Conservation (phyloP, 1,140 invertebrate species). For the Listronotus oregonensis region DNA sequence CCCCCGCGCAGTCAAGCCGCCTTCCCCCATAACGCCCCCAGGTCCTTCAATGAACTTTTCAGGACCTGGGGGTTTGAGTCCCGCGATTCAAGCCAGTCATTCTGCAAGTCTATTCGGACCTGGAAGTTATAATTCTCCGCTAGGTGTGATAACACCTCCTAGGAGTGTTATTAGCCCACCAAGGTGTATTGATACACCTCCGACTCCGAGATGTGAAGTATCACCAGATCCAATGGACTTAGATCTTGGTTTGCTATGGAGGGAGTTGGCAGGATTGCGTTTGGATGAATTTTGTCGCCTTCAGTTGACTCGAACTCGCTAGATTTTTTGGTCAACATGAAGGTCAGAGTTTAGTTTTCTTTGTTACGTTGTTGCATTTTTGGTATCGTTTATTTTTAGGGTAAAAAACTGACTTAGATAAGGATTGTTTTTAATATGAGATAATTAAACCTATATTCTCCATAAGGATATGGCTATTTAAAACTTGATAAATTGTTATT, state of each 20-base stretch:
- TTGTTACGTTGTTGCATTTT: constrained; percentile 55
- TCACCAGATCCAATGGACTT: constrained; percentile 46
- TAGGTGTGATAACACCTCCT: constrained; percentile 17
- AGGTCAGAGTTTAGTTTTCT: constrained; percentile 46
- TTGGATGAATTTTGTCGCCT: constrained; percentile 55
- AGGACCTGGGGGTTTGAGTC: constrained; percentile 4
- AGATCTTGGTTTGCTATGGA: constrained; percentile 55
- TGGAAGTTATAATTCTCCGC: constrained; percentile 17
- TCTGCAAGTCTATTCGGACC: constrained; percentile 21
- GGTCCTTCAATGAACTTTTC: neutral
- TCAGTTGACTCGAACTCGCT: constrained; percentile 54
- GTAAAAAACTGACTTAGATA: constrained; percentile 18
- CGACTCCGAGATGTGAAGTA: constrained; percentile 47
- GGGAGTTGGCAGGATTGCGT: constrained; percentile 54
- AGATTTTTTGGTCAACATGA: constrained; percentile 34
- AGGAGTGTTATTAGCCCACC: neutral
- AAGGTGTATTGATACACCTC: constrained; percentile 5
- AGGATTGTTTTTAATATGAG: no score
- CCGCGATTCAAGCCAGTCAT: constrained; percentile 8
- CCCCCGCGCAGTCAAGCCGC: constrained; percentile 60
- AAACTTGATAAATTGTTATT: no score
- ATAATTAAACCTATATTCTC: no score
- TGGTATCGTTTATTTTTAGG: constrained; percentile 48
- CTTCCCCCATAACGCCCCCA: constrained; percentile 50
- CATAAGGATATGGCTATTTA: no score